Evolutionary conservation across 2,797 vertebrate species (phyloP).

Genomic region (Poecilia velifera): DNA sequence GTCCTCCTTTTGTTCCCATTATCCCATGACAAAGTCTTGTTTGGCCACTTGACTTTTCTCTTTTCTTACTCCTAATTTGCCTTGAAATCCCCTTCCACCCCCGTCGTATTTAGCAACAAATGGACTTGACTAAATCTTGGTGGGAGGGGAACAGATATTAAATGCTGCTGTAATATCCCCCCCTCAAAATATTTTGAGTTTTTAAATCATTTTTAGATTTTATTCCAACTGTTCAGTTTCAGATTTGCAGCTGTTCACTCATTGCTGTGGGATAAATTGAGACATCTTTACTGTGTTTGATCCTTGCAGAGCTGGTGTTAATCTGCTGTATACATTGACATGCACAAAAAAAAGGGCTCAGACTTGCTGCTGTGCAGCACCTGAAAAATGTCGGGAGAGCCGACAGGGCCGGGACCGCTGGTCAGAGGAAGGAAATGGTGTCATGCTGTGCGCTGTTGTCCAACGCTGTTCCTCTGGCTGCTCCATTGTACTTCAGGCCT

Average conservation of each 20-base stretch:
- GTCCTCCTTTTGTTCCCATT: constrained; percentile 60
- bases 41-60: constrained; percentile 57
- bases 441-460: constrained; percentile 79
- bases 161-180: not conserved
- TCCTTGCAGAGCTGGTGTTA: constrained; percentile 45
- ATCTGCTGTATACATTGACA: constrained; percentile 41
- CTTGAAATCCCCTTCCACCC: not conserved
- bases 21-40: constrained; percentile 50
- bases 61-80: constrained; percentile 19
- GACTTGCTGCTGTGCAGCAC: constrained; percentile 69
- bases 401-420: constrained; percentile 50
- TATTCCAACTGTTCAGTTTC: not conserved
- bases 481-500: constrained; percentile 75
- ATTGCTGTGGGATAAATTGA: constrained; percentile 29
- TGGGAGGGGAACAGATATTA: not conserved
- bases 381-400: constrained; percentile 68
- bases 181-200: not conserved
- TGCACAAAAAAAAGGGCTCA: constrained; percentile 44
- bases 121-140: not conserved
- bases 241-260: constrained; percentile 5
- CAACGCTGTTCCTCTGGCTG: constrained; percentile 74
- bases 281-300: constrained; percentile 39
- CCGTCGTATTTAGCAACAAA: not conserved
- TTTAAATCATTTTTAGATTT: not conserved
- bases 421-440: constrained; percentile 83